phyloP scores from a whole-genome alignment of 2,113 vertebrate species.

The Tetraodon nigroviridis region DNA sequence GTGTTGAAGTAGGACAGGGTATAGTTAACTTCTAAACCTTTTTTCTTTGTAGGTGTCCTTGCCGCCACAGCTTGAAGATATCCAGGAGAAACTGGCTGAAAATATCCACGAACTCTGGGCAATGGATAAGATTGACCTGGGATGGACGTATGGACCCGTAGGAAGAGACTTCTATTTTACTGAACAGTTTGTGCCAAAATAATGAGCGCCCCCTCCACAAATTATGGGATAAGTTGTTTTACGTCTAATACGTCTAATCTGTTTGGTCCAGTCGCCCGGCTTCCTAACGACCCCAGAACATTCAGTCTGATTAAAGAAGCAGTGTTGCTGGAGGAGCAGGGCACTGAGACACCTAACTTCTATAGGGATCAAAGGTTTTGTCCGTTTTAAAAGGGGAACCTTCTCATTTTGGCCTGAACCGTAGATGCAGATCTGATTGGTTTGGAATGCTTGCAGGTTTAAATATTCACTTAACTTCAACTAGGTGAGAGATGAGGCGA shows the following conservation, averaged over 20 bases:
- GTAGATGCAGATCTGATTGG: not conserved
- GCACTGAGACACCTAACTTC: too few species aligned
- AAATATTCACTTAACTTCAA: constrained; percentile 10
- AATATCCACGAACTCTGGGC: constrained; percentile 95
- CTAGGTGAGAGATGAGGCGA: constrained; percentile 88
- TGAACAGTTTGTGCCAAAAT: too few species aligned
- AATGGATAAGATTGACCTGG: constrained; percentile 89
- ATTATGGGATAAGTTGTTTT: not conserved
- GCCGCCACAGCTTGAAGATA: constrained; percentile 86
- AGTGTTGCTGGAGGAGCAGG: not conserved
- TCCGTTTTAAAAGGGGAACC: not conserved
- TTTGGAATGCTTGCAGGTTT: not conserved
- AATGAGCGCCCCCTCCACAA: too few species aligned
- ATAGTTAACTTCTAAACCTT: not conserved
- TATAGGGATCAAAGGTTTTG: not conserved
- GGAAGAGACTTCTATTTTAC: constrained; percentile 14
- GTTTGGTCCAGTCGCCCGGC: too few species aligned
- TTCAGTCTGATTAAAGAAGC: not conserved
- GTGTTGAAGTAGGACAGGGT: not conserved
- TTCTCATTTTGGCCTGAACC: not conserved
- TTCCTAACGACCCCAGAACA: too few species aligned
- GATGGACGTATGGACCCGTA: constrained; percentile 90
- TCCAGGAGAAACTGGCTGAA: constrained; percentile 89
- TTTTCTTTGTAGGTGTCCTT: constrained; percentile 75
- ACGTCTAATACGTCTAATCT: not conserved